Conservation (phyloP, 2,797 vertebrate species). For the Sitta carolinensis region DNA sequence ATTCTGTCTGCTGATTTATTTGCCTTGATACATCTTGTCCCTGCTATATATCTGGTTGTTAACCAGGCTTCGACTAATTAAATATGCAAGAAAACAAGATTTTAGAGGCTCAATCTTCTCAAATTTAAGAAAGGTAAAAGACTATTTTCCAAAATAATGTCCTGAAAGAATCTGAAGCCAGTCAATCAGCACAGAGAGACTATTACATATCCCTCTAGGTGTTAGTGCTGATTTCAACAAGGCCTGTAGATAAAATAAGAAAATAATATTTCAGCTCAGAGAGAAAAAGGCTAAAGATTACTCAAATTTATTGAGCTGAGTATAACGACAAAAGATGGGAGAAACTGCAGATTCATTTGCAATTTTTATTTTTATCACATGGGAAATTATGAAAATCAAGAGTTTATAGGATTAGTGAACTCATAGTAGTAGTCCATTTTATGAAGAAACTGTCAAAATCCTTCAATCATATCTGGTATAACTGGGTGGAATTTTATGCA, state of each 20-base stretch:
- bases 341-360: background rate
- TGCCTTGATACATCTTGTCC: background rate
- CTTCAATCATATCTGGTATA: background rate
- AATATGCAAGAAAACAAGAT: constrained; percentile 10
- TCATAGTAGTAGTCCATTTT: background rate
- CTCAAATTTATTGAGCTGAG: background rate
- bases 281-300: background rate
- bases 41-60: background rate
- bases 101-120: background rate
- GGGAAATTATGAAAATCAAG: constrained; percentile 17
- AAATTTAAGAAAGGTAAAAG: background rate
- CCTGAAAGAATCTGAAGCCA: background rate
- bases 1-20: background rate
- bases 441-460: background rate
- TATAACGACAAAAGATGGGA: background rate
- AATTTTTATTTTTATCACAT: constrained; percentile 11
- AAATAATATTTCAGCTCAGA: background rate
- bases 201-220: background rate
- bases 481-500: background rate
- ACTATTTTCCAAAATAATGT: background rate
- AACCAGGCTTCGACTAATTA: background rate
- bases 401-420: background rate
- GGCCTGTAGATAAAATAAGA: background rate
- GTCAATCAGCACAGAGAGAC: background rate
- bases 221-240: background rate